Base-by-base conservation (phyloP, 2,113 vertebrate genomes). In the Brachypodius melanocephalos region DNA sequence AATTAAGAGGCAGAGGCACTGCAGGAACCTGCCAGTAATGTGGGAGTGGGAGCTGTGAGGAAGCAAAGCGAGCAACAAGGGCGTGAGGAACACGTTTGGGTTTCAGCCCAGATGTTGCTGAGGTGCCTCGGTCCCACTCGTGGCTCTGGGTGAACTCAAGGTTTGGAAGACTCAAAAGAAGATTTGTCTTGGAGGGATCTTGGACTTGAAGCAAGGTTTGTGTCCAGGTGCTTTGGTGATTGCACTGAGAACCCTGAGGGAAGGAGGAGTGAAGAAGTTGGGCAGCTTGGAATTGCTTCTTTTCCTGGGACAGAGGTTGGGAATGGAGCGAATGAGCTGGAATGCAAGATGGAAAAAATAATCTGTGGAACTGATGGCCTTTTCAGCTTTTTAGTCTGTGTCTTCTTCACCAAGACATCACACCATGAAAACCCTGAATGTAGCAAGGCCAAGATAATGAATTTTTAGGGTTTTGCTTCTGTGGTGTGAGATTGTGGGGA, bases 361-460 rank as follows among this genome's bases (percentile, higher is more conserved):
- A 21, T 21, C 42, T 20, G 31, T 62, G 77, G 38, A 76, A 43
- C 1, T 83, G 24, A 49, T 51, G 26, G 13, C 58, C 6, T 71
- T 86, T 48, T 45, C 11, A 10, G 26, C 38, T 78, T 74, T 52
- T 40, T 31, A 1, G 0, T 9, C 31, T 22, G 12, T 46, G 9
- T 65, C 49, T 69, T 73, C 67, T 54, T 67, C 57, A 75, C 40
- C 43, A 55, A 54, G 43, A 59, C 12, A 54, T 28, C 17, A 54
- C 59, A 46, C 29, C n/a, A 54, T 0, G 0, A 40, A 29, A 54
- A 3, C 36, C 4, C 58, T 52, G 52, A 40, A 55, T 6, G 32
- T 11, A 79, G 11, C n/a, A n/a, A 14, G 11, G 43, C 17, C n/a
- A 59, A 75, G 21, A 72, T 20, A 88, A 79, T 61, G 26, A 0